Conservation (phyloP, 2,888 invertebrate genomes). For the Acrobasis suavella region DNA sequence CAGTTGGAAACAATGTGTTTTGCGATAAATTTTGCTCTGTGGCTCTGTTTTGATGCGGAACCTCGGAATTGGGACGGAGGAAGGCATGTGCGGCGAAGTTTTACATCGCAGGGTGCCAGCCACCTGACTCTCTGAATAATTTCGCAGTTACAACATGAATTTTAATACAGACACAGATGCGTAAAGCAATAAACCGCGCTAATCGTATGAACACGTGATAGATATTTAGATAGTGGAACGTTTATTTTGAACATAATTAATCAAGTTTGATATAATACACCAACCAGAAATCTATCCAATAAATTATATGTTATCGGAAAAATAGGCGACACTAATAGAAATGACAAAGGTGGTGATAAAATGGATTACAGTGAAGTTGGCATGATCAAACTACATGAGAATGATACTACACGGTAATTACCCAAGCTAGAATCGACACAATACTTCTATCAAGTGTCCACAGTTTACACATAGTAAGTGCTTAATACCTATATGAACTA, state of each 20-base stretch:
- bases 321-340: slow-evolving; percentile 10
- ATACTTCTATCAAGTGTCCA: neutral
- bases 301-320: slow-evolving; percentile 15
- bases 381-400: slow-evolving; percentile 9
- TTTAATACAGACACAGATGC: slow-evolving; percentile 66
- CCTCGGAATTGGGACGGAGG: slow-evolving; percentile 41
- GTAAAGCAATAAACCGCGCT: slow-evolving; percentile 56
- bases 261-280: slow-evolving; percentile 9
- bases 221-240: slow-evolving; percentile 13
- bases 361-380: slow-evolving; percentile 1
- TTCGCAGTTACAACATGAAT: slow-evolving; percentile 67
- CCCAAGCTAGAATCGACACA: neutral
- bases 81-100: slow-evolving; percentile 48
- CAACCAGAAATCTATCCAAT: slow-evolving; percentile 3
- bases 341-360: slow-evolving; percentile 6
- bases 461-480: too few species aligned
- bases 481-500: too few species aligned
- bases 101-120: slow-evolving; percentile 58
- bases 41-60: slow-evolving; percentile 38
- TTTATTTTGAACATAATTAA: slow-evolving; percentile 13
- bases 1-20: slow-evolving; percentile 44
- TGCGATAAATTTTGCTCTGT: slow-evolving; percentile 44
- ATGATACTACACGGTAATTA: neutral
- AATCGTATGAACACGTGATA: slow-evolving; percentile 36
- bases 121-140: slow-evolving; percentile 77